phyloP scores from a whole-genome alignment of 2,888 invertebrate genomes.

The Agrochola circellaris region DNA sequence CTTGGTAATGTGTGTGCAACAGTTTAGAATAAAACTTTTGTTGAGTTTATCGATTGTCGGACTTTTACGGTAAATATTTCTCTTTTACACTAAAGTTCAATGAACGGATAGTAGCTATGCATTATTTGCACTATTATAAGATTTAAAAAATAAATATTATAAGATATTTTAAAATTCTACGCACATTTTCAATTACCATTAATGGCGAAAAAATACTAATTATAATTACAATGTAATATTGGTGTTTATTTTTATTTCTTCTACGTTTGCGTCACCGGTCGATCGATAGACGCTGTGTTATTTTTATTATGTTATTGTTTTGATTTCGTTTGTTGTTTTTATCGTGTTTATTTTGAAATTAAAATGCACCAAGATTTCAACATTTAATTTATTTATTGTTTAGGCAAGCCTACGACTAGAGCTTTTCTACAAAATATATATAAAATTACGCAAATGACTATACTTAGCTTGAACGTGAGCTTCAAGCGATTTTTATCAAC shows the following conservation, averaged over 20 bases:
- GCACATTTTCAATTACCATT: not conserved
- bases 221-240: not conserved
- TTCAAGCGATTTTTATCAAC: constrained; percentile 6
- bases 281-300: constrained; percentile 14
- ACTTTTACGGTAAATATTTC: constrained; percentile 60
- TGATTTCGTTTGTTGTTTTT: constrained; percentile 8
- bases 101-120: constrained; percentile 9
- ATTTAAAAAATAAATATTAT: too few relatives aligned
- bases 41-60: constrained; percentile 44
- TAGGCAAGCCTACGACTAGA: not conserved
- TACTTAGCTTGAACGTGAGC: not conserved
- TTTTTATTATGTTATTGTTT: constrained; percentile 39
- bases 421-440: not conserved
- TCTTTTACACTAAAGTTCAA: constrained; percentile 36
- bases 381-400: constrained; percentile 1
- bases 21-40: constrained; percentile 13
- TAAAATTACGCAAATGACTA: constrained; percentile 33
- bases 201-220: not conserved
- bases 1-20: constrained; percentile 29
- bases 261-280: constrained; percentile 1
- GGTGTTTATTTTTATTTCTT: constrained; percentile 7
- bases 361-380: not conserved
- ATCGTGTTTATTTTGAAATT: constrained; percentile 2
- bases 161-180: not conserved
- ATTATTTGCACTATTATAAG: not conserved